phyloP scores from a whole-genome alignment of 1,140 invertebrate species.

The Berghia stephanieae region DNA sequence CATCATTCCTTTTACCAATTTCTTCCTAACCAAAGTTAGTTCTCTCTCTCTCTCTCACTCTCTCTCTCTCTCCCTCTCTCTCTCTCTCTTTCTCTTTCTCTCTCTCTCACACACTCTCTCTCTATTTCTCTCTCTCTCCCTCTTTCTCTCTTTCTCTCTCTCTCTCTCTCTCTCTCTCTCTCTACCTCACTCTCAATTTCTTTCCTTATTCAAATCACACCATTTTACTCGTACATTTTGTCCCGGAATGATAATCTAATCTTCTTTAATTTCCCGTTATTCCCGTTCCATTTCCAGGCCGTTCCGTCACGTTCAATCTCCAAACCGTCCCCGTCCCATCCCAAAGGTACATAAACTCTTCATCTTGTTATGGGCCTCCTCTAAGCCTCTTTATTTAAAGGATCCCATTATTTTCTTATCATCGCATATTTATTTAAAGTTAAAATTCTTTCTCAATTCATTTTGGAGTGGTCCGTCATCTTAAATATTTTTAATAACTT shows the following conservation, averaged over 20 bases:
- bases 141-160: constrained; percentile 3
- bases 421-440: neutral
- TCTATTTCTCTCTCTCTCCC: neutral
- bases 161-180: constrained; percentile 11
- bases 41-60: neutral
- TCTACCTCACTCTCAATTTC: too few species aligned
- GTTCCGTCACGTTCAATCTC: neutral
- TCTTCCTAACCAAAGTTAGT: too few species aligned
- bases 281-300: neutral
- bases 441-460: neutral
- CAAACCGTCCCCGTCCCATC: neutral
- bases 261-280: neutral
- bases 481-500: neutral
- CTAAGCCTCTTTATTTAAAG: neutral
- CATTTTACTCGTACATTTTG: too few species aligned
- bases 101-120: neutral
- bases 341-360: neutral
- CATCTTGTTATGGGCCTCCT: neutral
- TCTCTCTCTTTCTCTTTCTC: neutral
- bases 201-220: neutral
- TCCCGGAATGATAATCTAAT: neutral
- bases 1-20: too few species aligned
- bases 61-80: constrained; percentile 23
- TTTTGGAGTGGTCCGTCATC: neutral
- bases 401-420: neutral